Percentiles rank a stretch among this genome's conserved stretches.
phyloP scores from a whole-genome alignment of 2,113 vertebrate genomes.

The Sminthopsis crassicaudata region DNA sequence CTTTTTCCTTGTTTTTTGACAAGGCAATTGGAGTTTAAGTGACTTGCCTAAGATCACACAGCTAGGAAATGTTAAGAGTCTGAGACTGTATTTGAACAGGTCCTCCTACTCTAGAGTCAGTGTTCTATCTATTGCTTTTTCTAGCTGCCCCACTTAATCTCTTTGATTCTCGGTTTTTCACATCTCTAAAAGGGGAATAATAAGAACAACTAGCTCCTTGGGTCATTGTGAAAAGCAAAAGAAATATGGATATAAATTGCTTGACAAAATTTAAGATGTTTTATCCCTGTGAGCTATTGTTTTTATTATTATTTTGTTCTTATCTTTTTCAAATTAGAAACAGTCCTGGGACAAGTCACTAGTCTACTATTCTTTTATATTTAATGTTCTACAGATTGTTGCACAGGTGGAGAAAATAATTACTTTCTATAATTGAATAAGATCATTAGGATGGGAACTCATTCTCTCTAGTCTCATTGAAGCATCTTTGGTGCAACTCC shows the following conservation, averaged over 20 bases:
- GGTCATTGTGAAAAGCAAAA: background rate
- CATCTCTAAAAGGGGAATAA: background rate
- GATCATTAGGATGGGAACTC: background rate
- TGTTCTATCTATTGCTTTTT: no score
- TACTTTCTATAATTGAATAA: constrained; percentile 4
- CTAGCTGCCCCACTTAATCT: background rate
- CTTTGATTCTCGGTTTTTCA: background rate
- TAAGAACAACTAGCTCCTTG: background rate
- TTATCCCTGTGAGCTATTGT: background rate
- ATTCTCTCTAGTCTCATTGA: background rate
- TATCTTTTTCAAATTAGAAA: constrained; percentile 1
- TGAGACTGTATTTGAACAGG: no score
- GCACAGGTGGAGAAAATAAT: constrained; percentile 1
- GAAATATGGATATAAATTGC: background rate
- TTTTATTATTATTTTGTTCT: background rate
- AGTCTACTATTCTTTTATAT: constrained; percentile 3
- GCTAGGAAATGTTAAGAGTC: no score
- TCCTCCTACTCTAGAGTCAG: no score
- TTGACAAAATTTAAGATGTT: background rate
- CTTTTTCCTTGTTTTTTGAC: no score
- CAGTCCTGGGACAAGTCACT: constrained; percentile 4
- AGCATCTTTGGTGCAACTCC: background rate
- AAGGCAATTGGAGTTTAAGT: no score
- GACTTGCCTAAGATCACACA: no score
- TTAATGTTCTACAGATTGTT: constrained; percentile 6